These are phyloP conservation scores for Malacosoma neustria DNA, from an alignment of 2,888 invertebrate species.

Conservation along the genomic window DNA sequence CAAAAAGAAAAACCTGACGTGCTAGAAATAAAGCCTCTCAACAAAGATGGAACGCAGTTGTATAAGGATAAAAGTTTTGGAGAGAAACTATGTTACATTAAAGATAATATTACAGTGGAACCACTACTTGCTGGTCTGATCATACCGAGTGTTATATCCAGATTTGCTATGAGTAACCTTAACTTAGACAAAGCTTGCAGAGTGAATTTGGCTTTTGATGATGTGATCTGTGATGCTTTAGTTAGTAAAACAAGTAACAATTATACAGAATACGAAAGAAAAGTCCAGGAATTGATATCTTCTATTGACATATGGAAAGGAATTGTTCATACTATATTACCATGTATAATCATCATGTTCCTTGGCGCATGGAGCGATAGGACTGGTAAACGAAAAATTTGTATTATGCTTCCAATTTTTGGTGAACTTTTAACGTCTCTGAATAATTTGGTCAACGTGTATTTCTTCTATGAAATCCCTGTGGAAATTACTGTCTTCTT, in stretches of 20 bases:
- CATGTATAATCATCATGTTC: constrained; percentile 73
- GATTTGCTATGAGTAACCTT: constrained; percentile 77
- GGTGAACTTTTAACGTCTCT: constrained; percentile 69
- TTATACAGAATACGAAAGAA: constrained; percentile 76
- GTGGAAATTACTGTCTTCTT: constrained; percentile 67
- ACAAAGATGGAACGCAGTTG: constrained; percentile 24
- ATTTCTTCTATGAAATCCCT: constrained; percentile 74
- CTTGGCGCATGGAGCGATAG: constrained; percentile 78
- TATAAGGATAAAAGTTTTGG: constrained; percentile 42
- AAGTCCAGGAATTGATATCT: constrained; percentile 75
- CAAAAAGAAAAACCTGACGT: constrained; percentile 35
- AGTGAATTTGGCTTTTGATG: constrained; percentile 45
- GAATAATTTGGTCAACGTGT: constrained; percentile 70
- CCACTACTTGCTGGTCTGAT: constrained; percentile 82
- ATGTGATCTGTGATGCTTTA: constrained; percentile 53
- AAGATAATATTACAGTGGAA: constrained; percentile 80
- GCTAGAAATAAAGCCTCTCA: constrained; percentile 52
- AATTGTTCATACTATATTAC: constrained; percentile 68
- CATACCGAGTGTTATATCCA: constrained; percentile 79
- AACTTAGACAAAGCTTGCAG: constrained; percentile 64
- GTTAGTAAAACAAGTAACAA: constrained; percentile 55
- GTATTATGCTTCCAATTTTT: constrained; percentile 71
- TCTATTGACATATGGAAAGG: constrained; percentile 75
- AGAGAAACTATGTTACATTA: constrained; percentile 43
- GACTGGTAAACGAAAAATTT: constrained; percentile 71